Conservation (phyloP, 2,888 invertebrate species). For the Acanthococcus lagerstroemiae region DNA sequence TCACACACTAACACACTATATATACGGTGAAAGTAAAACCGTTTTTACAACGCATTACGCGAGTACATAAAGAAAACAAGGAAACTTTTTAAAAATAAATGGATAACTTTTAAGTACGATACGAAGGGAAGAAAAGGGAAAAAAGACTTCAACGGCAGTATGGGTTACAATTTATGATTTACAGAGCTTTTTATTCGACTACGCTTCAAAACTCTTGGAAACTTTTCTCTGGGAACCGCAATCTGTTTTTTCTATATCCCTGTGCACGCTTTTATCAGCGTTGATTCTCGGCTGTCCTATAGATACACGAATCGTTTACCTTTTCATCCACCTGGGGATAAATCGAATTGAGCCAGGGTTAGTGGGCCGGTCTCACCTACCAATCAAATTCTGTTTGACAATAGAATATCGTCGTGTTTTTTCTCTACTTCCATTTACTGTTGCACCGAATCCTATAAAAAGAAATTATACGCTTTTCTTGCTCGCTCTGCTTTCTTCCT, state of each 20-base stretch:
- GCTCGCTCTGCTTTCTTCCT: too few species aligned
- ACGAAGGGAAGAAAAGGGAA: background rate
- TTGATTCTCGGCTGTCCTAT: background rate
- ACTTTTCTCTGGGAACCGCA: constrained; percentile 3
- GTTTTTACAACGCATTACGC: too few species aligned
- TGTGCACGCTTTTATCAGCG: background rate
- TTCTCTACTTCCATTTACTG: background rate
- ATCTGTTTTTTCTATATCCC: background rate
- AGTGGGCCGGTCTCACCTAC: background rate
- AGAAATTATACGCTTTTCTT: too few species aligned
- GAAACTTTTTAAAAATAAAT: background rate
- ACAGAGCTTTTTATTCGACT: background rate
- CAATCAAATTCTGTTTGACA: background rate
- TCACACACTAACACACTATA: too few species aligned
- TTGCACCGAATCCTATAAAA: too few species aligned
- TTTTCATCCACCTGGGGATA: background rate
- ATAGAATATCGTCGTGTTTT: background rate
- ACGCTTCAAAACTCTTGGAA: background rate
- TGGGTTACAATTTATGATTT: constrained; percentile 1
- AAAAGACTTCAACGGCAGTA: background rate
- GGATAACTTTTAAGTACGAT: background rate
- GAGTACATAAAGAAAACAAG: background rate
- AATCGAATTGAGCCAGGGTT: background rate
- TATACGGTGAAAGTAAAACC: too few species aligned
- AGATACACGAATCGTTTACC: background rate